A percentile compares a stretch with the other conserved stretches of the same genome.
phyloP scores from a whole-genome alignment of 2,113 vertebrate species.

The Hyla sarda region DNA sequence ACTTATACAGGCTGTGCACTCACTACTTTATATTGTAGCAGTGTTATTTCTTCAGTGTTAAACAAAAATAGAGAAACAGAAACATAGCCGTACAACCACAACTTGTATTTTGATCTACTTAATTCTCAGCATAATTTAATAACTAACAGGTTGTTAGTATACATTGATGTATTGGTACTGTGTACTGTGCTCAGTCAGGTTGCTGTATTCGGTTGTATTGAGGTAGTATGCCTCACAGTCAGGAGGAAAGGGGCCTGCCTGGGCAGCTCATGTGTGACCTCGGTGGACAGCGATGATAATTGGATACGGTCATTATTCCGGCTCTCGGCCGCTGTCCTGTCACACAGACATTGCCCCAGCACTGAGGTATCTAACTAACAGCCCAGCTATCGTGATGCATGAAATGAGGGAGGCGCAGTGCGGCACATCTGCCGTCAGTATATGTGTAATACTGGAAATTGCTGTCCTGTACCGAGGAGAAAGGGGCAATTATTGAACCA shows the following conservation, averaged over 20 bases:
- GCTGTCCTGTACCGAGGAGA: background rate
- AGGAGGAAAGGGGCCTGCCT: background rate
- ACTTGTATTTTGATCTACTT: no score
- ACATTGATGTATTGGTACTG: no score
- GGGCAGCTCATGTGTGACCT: slow-evolving; percentile 45
- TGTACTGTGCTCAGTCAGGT: no score
- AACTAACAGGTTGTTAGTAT: no score
- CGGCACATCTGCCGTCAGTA: slow-evolving; percentile 3
- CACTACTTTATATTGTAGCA: no score
- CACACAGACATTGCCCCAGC: slow-evolving; percentile 1
- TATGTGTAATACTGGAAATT: background rate
- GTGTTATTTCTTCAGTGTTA: no score
- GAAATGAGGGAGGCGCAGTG: slow-evolving; percentile 24
- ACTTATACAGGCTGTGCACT: no score
- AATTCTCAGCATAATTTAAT: no score
- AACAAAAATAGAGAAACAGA: no score
- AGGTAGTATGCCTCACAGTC: background rate
- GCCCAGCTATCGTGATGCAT: background rate
- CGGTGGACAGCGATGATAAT: slow-evolving; percentile 15
- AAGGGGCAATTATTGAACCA: background rate
- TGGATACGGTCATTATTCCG: background rate
- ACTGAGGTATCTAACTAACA: background rate
- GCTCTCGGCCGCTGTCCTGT: background rate
- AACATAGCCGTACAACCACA: no score
- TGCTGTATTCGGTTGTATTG: no score